Evolutionary conservation across 2,113 vertebrate species (phyloP).

Genomic region (Catharus bicknelli): DNA sequence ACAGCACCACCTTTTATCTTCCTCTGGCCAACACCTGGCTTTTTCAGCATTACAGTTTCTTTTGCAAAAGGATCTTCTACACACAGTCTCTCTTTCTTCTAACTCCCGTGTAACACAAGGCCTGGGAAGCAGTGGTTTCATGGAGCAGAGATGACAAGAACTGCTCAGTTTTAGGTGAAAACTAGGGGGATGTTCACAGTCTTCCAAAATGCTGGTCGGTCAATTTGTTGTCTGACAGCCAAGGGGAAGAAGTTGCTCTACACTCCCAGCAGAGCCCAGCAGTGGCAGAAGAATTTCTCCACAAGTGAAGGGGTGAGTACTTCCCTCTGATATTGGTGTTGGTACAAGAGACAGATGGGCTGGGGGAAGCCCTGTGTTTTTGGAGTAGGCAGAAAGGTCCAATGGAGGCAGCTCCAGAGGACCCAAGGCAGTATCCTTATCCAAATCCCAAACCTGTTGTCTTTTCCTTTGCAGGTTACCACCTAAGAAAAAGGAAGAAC

Average conservation of each 20-base stretch:
- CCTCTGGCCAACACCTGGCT: neutral
- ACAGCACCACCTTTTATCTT: neutral
- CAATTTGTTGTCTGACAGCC: neutral
- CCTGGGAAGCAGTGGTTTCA: neutral
- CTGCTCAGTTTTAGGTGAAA: neutral
- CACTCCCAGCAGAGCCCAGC: neutral
- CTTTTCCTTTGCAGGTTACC: constrained; percentile 1
- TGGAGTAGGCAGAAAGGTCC: neutral
- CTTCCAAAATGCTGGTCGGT: neutral
- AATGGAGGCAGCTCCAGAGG: neutral
- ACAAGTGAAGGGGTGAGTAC: neutral
- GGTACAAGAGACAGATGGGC: neutral
- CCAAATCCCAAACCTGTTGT: neutral
- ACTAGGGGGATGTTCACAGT: neutral
- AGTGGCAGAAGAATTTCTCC: neutral
- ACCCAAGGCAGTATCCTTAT: neutral
- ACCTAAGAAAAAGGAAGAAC: neutral
- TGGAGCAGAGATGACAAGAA: neutral
- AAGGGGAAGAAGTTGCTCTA: neutral
- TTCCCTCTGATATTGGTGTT: neutral
- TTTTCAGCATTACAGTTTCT: neutral
- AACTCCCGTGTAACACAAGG: neutral
- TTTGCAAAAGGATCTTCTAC: neutral
- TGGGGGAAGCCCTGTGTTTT: neutral
- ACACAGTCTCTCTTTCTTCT: neutral